Base-by-base conservation (phyloP, 2,888 invertebrate species). In the Polymixis lichenea region DNA sequence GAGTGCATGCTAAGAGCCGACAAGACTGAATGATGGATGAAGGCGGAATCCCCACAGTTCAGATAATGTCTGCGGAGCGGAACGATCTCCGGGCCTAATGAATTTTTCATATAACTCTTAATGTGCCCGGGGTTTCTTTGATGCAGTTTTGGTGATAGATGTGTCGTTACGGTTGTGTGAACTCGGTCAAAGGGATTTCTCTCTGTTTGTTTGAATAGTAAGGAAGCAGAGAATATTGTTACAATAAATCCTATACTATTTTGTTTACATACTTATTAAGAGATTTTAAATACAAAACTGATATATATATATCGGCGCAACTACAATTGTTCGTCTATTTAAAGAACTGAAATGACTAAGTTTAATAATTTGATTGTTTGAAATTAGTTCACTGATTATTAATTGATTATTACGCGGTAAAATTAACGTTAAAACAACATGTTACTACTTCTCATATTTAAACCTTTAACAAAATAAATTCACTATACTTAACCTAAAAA, bases 21-120 rank as follows among this genome's bases (percentile, higher is more conserved):
- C 77, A 77, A 62, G 75, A 0, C 88, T 90, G 92, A 93, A 93
- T 94, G 93, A 94, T 94, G 92, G 92, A 93, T 93, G 93, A 90
- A 89, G 78, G 77, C 76, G 79, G 78, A 61, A 56, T 70, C 79
- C 75, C 84, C 74, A 80, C 82, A 74, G 71, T 75, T 72, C 88
- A 79, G 87, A 86, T 87, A 89, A 91, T 90, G 91, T 75, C 79
- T 82, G 73, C 53, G 72, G 72, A 88, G 84, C 87, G 87, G 85
- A 77, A 85, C 80, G 84, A 87, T 86, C 86, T 77, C 80, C 76
- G 80, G 51, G 75, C 58, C 84, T 87, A 88, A 88, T 87, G 87
- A 87, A 88, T 87, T 87, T 87, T 87, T 87, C 87, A 87, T 87
- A 87, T 65, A 75, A 77, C 82, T 84, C 80, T 86, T 87, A 87